Percentiles rank a stretch among this genome's conserved stretches.
Evolutionary conservation across 1,140 invertebrate genomes (phyloP).

Genomic region (Hyles euphorbiae): DNA sequence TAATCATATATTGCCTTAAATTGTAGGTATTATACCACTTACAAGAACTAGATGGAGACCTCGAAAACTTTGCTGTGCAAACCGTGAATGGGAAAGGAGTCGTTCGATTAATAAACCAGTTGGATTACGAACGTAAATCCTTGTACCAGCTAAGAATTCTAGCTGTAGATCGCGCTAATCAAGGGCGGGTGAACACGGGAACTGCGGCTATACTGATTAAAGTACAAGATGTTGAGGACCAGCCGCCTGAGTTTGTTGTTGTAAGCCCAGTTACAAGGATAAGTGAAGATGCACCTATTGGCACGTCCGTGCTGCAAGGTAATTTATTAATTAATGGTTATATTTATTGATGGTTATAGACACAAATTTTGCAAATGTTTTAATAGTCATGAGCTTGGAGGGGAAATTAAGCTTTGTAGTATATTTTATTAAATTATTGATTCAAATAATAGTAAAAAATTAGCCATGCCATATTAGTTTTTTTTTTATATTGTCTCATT

Average conservation of each 20-base stretch:
- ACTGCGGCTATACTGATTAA: slow-evolving; percentile 92
- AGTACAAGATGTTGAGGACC: slow-evolving; percentile 91
- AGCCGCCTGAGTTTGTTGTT: slow-evolving; percentile 91
- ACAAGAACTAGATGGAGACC: slow-evolving; percentile 88
- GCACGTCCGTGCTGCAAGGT: slow-evolving; percentile 89
- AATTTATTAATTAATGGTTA: background rate
- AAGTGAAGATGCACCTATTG: slow-evolving; percentile 88
- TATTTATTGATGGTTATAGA: background rate
- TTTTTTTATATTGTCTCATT: too few species aligned
- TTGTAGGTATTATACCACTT: slow-evolving; percentile 80
- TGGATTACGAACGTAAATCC: slow-evolving; percentile 93
- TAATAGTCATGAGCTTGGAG: too few species aligned
- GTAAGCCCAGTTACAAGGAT: slow-evolving; percentile 91
- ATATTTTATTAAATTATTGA: too few species aligned
- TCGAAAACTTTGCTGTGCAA: slow-evolving; percentile 86
- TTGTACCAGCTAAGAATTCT: slow-evolving; percentile 91
- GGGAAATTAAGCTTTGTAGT: too few species aligned
- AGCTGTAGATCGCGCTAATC: slow-evolving; percentile 89
- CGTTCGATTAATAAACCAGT: slow-evolving; percentile 82
- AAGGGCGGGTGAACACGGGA: slow-evolving; percentile 85
- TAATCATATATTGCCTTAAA: background rate
- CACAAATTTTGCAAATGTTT: too few species aligned
- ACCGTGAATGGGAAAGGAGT: slow-evolving; percentile 93
- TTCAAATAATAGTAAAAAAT: too few species aligned
- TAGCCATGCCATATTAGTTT: too few species aligned